Conservation (phyloP, 2,888 invertebrate genomes). For the Habrosyne pyritoides region DNA sequence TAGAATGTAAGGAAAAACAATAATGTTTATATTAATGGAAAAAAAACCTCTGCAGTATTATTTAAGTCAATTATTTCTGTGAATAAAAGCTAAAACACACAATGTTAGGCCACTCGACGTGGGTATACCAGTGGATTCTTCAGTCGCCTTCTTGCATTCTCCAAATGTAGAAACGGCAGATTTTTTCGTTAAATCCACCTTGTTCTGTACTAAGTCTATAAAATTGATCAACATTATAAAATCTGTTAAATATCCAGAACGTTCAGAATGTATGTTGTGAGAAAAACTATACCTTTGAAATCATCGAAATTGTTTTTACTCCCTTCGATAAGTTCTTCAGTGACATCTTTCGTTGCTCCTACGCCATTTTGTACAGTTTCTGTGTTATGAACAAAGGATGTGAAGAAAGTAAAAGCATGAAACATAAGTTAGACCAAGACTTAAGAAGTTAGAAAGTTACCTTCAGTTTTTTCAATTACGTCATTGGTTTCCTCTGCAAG, state of each 20-base stretch:
- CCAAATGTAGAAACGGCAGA: conserved; percentile 28
- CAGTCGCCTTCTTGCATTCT: conserved; percentile 32
- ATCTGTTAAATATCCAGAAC: conserved; percentile 6
- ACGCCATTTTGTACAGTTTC: conserved; percentile 25
- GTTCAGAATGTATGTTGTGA: conserved; percentile 13
- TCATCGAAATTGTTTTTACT: conserved; percentile 19
- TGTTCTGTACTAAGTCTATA: conserved; percentile 46
- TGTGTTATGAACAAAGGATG: conserved; percentile 29
- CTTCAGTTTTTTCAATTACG: conserved; percentile 37
- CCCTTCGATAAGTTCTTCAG: conserved; percentile 19
- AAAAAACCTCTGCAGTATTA: background rate
- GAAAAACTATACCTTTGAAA: conserved; percentile 34
- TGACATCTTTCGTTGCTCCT: conserved; percentile 11
- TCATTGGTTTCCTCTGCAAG: conserved; percentile 34
- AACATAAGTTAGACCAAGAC: conserved; percentile 17
- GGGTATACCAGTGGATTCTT: conserved; percentile 45
- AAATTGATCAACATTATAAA: conserved; percentile 21
- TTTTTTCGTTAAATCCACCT: conserved; percentile 33
- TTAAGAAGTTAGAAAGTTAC: conserved; percentile 27
- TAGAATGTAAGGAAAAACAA: background rate
- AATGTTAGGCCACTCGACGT: background rate
- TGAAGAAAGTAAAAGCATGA: conserved; percentile 23
- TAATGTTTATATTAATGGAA: background rate
- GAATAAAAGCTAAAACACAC: conserved; percentile 5
- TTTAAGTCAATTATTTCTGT: background rate